phyloP scores from a whole-genome alignment of 2,888 invertebrate species.

The Thyatira batis region DNA sequence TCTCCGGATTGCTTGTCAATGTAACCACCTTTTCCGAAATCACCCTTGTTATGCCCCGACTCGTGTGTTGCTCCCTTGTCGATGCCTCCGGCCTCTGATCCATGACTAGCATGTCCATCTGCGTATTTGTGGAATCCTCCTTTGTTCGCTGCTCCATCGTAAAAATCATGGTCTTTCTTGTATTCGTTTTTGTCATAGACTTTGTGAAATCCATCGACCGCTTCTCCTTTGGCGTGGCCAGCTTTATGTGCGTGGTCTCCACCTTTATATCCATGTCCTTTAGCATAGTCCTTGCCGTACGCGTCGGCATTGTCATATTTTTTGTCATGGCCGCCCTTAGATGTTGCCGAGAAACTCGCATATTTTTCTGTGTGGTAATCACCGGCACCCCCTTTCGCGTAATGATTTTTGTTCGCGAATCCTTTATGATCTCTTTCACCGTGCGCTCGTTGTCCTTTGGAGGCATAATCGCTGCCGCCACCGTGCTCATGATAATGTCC shows the following conservation, averaged over 20 bases:
- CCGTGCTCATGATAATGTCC: conserved; percentile 56
- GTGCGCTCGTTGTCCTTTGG: conserved; percentile 65
- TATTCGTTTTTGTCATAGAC: conserved; percentile 87
- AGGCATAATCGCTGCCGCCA: conserved; percentile 66
- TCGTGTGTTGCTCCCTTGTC: conserved; percentile 80
- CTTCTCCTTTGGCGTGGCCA: conserved; percentile 83
- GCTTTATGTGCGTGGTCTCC: conserved; percentile 77
- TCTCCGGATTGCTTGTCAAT: conserved; percentile 77
- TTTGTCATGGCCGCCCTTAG: conserved; percentile 77
- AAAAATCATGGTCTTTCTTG: conserved; percentile 87
- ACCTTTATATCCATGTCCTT: conserved; percentile 77
- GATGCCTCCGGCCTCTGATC: conserved; percentile 74
- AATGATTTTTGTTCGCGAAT: conserved; percentile 72
- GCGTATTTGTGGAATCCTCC: conserved; percentile 84
- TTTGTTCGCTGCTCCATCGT: conserved; percentile 84
- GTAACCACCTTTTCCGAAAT: conserved; percentile 75
- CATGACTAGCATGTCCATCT: conserved; percentile 75
- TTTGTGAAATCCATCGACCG: conserved; percentile 85
- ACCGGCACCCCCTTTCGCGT: conserved; percentile 80
- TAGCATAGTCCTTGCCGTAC: conserved; percentile 76
- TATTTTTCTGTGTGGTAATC: conserved; percentile 79
- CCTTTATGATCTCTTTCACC: conserved; percentile 80
- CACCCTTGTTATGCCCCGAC: conserved; percentile 72
- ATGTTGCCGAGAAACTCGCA: conserved; percentile 77
- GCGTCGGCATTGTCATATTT: conserved; percentile 74